Evolutionary conservation across 2,797 vertebrate genomes (phyloP), one percentile per base, ranked within the genome.

Genomic region (Australoheros facetus): DNA sequence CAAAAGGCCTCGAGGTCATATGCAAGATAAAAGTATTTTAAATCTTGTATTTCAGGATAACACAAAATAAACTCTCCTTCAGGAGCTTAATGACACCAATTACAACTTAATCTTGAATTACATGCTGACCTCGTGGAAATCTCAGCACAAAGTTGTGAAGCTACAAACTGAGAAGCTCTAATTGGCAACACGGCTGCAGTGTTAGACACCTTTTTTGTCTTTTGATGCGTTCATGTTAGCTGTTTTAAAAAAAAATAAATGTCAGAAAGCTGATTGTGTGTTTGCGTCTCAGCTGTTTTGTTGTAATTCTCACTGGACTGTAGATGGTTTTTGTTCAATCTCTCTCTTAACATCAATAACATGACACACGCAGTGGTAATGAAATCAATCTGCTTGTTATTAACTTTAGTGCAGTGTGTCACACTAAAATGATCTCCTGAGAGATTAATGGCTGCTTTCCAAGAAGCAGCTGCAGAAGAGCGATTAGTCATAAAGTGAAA

Each of bases 1-100:
- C 37, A 11, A 64, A 64, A 45, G 4, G 14, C 60, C 21, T 13
- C 2, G 21, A 64, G 21, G 60, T 45, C 21, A 6, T 9, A 26
- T 64, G 37, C 60, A 64, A 45, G 60, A 64, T 45, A 64, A 26
- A 17, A 10, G 21, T 17, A 39, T 45, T 64, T 45, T 45, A 45
- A 21, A 45, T 26, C 21, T 64, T 6, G 0, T 39, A 17, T 64
- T 45, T 26, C 37, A 64, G 23, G 37, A 45, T 42, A 11, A 26
- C 14, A 26, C 37, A 26, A 64, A 64, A 42, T 14, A 64, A 45
- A 64, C 21, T 45, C 16, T 64, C 0, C 0, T 2, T 45, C 21
- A 45, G 37, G 60, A 64, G 37, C 8, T 54, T 54, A 4, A 4
- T 11, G 19, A 21, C 19, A 21, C 8, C 0, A 45, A 45, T 64